These are phyloP conservation scores for Phrynosoma blainvillii DNA, from an alignment of 2,113 vertebrate genomes.

Conservation along the genomic window DNA sequence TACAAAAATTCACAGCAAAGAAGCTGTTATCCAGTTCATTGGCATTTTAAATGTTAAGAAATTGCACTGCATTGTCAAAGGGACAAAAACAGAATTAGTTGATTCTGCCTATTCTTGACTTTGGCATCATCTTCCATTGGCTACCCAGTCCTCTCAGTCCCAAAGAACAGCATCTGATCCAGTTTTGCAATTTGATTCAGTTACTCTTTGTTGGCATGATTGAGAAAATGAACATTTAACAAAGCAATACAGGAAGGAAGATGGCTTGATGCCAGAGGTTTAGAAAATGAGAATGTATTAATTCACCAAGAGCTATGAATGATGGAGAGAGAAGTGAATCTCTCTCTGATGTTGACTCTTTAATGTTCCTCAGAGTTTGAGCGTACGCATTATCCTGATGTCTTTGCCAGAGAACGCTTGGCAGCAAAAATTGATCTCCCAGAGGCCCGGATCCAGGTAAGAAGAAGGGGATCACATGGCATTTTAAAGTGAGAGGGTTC, in stretches of 20 bases:
- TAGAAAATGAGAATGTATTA: too few relatives aligned
- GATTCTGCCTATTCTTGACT: too few relatives aligned
- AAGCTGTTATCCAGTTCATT: too few relatives aligned
- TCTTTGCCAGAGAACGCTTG: slow-evolving; percentile 85
- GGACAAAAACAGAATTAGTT: too few relatives aligned
- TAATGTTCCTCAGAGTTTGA: slow-evolving; percentile 80
- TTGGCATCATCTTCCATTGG: too few relatives aligned
- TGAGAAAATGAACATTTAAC: not conserved
- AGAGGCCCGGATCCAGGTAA: slow-evolving; percentile 86
- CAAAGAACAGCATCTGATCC: too few relatives aligned
- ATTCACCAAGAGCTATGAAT: not conserved
- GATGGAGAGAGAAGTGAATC: not conserved
- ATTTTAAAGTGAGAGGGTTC: not conserved
- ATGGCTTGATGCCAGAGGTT: too few relatives aligned
- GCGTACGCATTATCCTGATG: slow-evolving; percentile 87
- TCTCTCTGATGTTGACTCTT: not conserved
- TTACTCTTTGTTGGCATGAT: not conserved
- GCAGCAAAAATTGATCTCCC: slow-evolving; percentile 87
- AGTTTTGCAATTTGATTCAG: not conserved
- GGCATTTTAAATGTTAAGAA: too few relatives aligned
- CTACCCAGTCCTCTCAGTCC: too few relatives aligned
- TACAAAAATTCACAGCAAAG: too few relatives aligned
- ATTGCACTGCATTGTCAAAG: too few relatives aligned
- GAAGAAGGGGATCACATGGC: not conserved
- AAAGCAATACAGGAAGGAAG: not conserved